A percentile compares a stretch with the other conserved stretches of the same genome.
Conservation (phyloP, 2,113 vertebrate genomes). For the Cichladusa arquata region DNA sequence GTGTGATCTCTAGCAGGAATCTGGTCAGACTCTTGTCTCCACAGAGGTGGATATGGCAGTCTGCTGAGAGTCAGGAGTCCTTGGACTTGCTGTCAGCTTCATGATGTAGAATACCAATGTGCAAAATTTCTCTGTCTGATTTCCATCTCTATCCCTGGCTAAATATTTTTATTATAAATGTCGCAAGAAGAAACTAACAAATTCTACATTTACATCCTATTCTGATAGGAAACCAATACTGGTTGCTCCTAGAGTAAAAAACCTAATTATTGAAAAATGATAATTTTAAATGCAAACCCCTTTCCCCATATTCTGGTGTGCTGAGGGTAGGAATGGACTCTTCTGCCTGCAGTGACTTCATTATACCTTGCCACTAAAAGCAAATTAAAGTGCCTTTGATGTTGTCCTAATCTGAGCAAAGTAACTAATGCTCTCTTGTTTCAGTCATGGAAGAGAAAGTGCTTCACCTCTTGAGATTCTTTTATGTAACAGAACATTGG, state of each 20-base stretch:
- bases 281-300: neutral
- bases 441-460: neutral
- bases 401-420: neutral
- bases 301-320: neutral
- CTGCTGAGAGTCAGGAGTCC: neutral
- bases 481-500: neutral
- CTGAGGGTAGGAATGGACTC: neutral
- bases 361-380: neutral
- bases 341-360: neutral
- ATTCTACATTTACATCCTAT: neutral
- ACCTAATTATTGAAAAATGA: neutral
- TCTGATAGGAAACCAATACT: neutral
- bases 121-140: neutral
- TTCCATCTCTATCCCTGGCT: neutral
- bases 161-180: neutral
- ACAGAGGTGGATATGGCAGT: neutral
- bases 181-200: neutral
- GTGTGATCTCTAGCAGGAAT: neutral
- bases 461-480: neutral
- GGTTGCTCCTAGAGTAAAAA: neutral
- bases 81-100: neutral
- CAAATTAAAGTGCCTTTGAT: neutral
- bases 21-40: neutral
- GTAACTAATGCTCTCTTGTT: neutral
- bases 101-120: neutral